These are phyloP conservation scores for Myrmophylax atrothorax DNA, from an alignment of 2,113 vertebrate genomes.

Conservation along the genomic window DNA sequence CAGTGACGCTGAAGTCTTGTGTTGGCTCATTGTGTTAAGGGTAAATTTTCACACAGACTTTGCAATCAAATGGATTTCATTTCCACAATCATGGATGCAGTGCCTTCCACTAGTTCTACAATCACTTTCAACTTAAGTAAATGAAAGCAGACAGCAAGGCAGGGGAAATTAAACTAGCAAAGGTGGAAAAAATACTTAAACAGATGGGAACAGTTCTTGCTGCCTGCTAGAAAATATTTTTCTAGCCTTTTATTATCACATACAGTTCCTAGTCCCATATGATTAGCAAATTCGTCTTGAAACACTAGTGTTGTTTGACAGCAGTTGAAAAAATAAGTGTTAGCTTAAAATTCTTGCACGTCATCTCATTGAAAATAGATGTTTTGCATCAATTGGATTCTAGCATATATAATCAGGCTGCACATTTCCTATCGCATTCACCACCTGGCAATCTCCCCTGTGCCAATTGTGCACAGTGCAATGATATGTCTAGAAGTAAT, in stretches of 20 bases:
- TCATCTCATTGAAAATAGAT: slow-evolving; percentile 57
- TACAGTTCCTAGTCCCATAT: slow-evolving; percentile 49
- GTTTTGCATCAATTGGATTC: slow-evolving; percentile 55
- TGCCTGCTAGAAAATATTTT: slow-evolving; percentile 51
- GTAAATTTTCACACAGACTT: background rate
- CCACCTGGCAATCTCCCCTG: slow-evolving; percentile 68
- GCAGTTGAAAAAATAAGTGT: slow-evolving; percentile 69
- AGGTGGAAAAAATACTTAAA: background rate
- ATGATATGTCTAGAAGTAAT: slow-evolving; percentile 65
- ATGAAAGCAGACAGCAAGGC: background rate
- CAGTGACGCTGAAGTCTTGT: background rate
- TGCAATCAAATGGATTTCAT: background rate
- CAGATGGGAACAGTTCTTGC: slow-evolving; percentile 31
- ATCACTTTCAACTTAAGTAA: slow-evolving; percentile 27
- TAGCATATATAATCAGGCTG: slow-evolving; percentile 56
- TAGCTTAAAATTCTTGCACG: slow-evolving; percentile 54
- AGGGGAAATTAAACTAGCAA: slow-evolving; percentile 48
- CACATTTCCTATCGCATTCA: slow-evolving; percentile 63
- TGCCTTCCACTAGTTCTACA: background rate
- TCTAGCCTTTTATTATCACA: slow-evolving; percentile 55
- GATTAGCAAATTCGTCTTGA: slow-evolving; percentile 73
- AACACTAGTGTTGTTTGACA: slow-evolving; percentile 58
- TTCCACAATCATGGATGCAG: background rate
- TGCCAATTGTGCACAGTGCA: slow-evolving; percentile 19
- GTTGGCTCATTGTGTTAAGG: background rate